phyloP scores from a whole-genome alignment of 30 jellyfish, hydroid and myxozoan species.

The Turritopsis dohrnii region DNA sequence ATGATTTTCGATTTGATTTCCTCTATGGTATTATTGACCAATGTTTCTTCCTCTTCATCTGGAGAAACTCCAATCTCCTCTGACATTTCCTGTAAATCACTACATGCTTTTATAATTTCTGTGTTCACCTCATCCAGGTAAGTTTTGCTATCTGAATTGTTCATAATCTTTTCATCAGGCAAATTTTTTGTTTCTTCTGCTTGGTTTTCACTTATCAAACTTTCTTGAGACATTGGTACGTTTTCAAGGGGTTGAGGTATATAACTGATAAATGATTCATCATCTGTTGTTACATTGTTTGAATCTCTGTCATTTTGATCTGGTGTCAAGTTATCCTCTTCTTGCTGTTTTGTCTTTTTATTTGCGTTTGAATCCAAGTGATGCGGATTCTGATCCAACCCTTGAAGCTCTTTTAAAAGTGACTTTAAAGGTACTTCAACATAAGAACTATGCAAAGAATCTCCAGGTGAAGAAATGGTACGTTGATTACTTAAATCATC shows the following conservation, averaged over 20 bases:
- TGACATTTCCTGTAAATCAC: neutral
- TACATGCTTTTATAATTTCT: neutral
- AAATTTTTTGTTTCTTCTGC: neutral
- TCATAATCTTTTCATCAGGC: neutral
- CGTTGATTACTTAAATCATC: neutral
- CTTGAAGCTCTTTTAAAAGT: neutral
- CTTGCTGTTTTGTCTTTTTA: neutral
- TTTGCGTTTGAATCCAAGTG: neutral
- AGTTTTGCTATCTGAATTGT: neutral
- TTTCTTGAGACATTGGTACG: neutral
- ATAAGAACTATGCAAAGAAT: neutral
- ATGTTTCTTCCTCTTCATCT: neutral
- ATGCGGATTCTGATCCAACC: neutral
- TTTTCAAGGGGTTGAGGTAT: neutral
- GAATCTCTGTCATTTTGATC: neutral
- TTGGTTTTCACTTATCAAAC: neutral
- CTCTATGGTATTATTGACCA: neutral
- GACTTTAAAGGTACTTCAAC: neutral
- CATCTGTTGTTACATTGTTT: neutral
- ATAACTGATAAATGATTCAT: neutral
- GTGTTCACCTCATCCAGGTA: neutral
- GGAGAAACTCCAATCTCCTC: neutral
- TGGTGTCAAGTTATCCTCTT: neutral
- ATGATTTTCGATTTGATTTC: neutral
- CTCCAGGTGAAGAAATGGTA: neutral